These are phyloP conservation scores for Emydoidea blandingii DNA, from an alignment of 2,797 vertebrate genomes.

Conservation along the genomic window DNA sequence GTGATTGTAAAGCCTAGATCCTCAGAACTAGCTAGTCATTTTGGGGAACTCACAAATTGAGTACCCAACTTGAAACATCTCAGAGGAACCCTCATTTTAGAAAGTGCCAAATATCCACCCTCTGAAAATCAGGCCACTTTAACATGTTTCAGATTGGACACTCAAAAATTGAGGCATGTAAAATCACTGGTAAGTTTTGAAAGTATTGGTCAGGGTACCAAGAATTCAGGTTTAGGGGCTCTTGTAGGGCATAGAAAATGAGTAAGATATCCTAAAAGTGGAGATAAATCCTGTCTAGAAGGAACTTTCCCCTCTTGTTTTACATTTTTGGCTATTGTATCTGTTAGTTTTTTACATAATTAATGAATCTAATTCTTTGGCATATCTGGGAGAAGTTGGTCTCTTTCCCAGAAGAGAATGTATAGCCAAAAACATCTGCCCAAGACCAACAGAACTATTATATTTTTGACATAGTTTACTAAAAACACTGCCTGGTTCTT, in stretches of 20 bases:
- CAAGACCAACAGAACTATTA: not conserved
- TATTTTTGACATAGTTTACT: not conserved
- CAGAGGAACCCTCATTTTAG: not conserved
- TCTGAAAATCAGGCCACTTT: not conserved
- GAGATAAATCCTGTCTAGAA: not conserved
- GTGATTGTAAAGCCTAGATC: not conserved
- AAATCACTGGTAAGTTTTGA: not conserved
- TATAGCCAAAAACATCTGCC: not conserved
- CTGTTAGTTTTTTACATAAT: not conserved
- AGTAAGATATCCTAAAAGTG: not conserved
- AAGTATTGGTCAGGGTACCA: not conserved
- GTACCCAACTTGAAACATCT: not conserved
- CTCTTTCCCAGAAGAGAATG: conserved; percentile 1
- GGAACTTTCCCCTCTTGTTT: not conserved
- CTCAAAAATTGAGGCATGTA: not conserved
- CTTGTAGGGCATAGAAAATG: not conserved
- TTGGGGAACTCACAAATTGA: not conserved
- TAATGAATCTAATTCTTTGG: not conserved
- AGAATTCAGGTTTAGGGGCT: not conserved
- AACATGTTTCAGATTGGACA: not conserved
- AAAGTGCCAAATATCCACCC: not conserved
- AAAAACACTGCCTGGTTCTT: not conserved
- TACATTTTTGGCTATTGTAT: not conserved
- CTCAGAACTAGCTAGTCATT: no score
- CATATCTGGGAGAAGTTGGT: not conserved